Evolutionary conservation across 2,888 invertebrate species (phyloP).

Genomic region (Myopa testacea): DNA sequence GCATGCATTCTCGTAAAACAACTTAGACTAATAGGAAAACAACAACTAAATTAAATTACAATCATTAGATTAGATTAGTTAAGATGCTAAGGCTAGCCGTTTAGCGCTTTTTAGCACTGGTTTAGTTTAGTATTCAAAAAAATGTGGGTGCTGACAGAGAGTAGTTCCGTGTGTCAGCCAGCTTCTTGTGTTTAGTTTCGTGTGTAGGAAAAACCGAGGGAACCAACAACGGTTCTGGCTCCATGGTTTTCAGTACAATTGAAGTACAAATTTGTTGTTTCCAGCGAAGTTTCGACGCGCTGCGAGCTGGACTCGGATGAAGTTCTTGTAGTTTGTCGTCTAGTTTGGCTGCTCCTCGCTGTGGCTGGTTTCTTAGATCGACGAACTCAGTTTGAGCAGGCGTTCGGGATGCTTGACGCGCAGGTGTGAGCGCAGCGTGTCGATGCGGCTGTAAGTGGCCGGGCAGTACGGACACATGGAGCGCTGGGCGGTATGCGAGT

Average conservation of each 20-base stretch:
- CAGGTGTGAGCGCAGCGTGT: conserved; percentile 85
- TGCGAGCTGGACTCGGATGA: too few species aligned
- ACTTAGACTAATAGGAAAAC: conserved; percentile 35
- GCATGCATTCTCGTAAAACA: not conserved
- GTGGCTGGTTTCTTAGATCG: conserved; percentile 55
- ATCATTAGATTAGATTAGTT: not conserved
- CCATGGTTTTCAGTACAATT: too few species aligned
- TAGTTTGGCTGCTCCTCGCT: not conserved
- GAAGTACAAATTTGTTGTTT: too few species aligned
- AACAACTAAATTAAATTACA: conserved; percentile 23
- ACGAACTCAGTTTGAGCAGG: conserved; percentile 65
- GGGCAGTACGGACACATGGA: conserved; percentile 87
- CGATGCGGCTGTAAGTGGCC: conserved; percentile 88
- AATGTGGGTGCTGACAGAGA: not conserved
- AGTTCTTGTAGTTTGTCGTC: too few species aligned
- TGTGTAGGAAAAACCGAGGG: too few species aligned
- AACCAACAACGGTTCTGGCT: too few species aligned
- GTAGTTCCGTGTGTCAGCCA: too few species aligned
- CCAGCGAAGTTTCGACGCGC: too few species aligned
- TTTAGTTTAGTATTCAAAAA: conserved; percentile 17
- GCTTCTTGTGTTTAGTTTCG: too few species aligned
- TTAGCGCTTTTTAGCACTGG: not conserved
- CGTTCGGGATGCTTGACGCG: conserved; percentile 77
- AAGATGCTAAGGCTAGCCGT: conserved; percentile 5
- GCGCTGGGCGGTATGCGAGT: conserved; percentile 84